Evolutionary conservation across 2,797 vertebrate genomes (phyloP).

Genomic region (Oophaga sylvatica): DNA sequence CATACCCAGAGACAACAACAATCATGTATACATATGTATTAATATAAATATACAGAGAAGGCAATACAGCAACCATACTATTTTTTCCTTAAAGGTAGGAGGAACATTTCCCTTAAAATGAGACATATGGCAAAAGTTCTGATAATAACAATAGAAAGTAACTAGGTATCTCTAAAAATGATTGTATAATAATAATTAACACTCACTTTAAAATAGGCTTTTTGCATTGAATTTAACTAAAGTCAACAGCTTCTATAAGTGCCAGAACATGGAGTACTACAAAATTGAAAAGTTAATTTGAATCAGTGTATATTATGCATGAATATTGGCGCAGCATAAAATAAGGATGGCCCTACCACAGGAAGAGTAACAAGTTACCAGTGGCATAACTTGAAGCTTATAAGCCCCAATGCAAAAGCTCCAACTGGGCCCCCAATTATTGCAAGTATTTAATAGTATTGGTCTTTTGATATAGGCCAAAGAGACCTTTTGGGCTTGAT

Average conservation of each 20-base stretch:
- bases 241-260: not conserved
- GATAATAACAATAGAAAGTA: slow-evolving; percentile 6
- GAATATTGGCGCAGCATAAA: not conserved
- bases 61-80: slow-evolving; percentile 12
- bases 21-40: slow-evolving; percentile 39
- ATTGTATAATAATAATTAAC: not conserved
- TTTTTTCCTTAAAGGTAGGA: slow-evolving; percentile 13
- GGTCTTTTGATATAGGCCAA: too few relatives aligned
- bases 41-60: slow-evolving; percentile 24
- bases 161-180: not conserved
- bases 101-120: not conserved
- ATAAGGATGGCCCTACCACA: not conserved
- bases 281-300: not conserved
- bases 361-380: too few relatives aligned
- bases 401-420: too few relatives aligned
- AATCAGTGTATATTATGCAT: not conserved
- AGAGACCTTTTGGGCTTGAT: too few relatives aligned
- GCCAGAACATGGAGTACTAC: not conserved
- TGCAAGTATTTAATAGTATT: too few relatives aligned
- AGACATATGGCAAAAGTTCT: slow-evolving; percentile 31
- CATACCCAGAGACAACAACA: slow-evolving; percentile 33
- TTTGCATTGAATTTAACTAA: slow-evolving; percentile 1
- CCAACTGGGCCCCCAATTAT: too few relatives aligned
- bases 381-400: too few relatives aligned
- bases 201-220: not conserved